phyloP scores from a whole-genome alignment of 2,113 vertebrate species.

The Ophthalmolycus amberensis region DNA sequence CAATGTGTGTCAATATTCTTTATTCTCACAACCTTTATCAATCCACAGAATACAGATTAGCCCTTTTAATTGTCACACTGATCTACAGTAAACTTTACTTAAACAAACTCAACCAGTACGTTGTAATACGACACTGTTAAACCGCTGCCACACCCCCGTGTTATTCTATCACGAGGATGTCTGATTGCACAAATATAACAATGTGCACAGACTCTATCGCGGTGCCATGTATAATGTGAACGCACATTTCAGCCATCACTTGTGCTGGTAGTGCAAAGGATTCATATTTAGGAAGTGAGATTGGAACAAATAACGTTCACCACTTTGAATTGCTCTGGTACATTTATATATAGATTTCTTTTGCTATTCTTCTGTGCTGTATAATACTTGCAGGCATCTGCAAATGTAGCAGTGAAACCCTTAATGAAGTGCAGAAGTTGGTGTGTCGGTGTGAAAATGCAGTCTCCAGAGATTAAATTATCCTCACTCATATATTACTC shows the following conservation, averaged over 20 bases:
- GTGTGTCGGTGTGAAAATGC: constrained; percentile 19
- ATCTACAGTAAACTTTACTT: not conserved
- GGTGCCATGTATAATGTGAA: not conserved
- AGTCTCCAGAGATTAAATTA: constrained; percentile 9
- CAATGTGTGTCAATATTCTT: not conserved
- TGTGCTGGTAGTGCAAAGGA: not conserved
- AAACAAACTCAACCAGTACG: not conserved
- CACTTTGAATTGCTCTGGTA: not conserved
- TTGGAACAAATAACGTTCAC: not conserved
- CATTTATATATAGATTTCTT: not conserved
- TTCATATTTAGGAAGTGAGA: not conserved
- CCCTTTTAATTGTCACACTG: not conserved
- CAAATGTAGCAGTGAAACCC: not conserved
- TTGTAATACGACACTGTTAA: not conserved
- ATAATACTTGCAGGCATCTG: not conserved
- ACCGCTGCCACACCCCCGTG: constrained; percentile 16
- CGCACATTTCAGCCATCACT: not conserved
- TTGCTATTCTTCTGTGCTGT: not conserved
- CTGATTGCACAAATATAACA: not conserved
- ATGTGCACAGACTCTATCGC: not conserved
- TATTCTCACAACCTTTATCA: not conserved
- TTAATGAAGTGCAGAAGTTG: not conserved
- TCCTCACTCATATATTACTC: not conserved
- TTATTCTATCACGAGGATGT: not conserved
- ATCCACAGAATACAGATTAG: no score